phyloP scores from a whole-genome alignment of 1,140 invertebrate species.

The Aphaenogaster floridana region DNA sequence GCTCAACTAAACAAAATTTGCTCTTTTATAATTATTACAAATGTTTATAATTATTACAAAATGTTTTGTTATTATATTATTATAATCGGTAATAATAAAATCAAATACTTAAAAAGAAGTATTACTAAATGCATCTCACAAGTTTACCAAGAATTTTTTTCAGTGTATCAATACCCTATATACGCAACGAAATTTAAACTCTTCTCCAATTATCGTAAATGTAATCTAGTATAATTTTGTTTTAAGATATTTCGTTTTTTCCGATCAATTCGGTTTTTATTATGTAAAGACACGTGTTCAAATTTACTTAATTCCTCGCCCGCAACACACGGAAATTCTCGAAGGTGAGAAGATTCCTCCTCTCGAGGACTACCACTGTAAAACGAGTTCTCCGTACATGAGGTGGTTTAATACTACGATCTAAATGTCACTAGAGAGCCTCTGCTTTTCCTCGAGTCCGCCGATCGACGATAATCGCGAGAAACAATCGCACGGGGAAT shows the following conservation, averaged over 20 bases:
- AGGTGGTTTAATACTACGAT: slow-evolving; percentile 12
- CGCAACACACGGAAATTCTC: background rate
- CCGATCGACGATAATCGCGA: slow-evolving; percentile 14
- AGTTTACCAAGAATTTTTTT: too few species aligned
- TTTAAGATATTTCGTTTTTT: slow-evolving; percentile 2
- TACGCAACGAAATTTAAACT: background rate
- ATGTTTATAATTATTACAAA: too few species aligned
- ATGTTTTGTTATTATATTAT: too few species aligned
- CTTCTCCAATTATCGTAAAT: background rate
- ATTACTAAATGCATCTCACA: too few species aligned
- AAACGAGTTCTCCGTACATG: slow-evolving; percentile 7
- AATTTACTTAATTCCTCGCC: background rate
- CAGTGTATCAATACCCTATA: too few species aligned
- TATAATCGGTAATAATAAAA: too few species aligned
- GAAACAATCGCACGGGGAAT: slow-evolving; percentile 1
- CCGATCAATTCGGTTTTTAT: background rate
- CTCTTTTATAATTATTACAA: too few species aligned
- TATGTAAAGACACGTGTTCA: background rate
- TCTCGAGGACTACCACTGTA: background rate
- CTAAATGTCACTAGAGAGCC: slow-evolving; percentile 6
- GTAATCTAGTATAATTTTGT: background rate
- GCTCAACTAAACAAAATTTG: too few species aligned
- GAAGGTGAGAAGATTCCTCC: background rate
- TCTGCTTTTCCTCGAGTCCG: background rate
- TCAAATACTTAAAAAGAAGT: too few species aligned